phyloP scores from a whole-genome alignment of 1,140 invertebrate species.

The Panagrolaimus sp. region DNA sequence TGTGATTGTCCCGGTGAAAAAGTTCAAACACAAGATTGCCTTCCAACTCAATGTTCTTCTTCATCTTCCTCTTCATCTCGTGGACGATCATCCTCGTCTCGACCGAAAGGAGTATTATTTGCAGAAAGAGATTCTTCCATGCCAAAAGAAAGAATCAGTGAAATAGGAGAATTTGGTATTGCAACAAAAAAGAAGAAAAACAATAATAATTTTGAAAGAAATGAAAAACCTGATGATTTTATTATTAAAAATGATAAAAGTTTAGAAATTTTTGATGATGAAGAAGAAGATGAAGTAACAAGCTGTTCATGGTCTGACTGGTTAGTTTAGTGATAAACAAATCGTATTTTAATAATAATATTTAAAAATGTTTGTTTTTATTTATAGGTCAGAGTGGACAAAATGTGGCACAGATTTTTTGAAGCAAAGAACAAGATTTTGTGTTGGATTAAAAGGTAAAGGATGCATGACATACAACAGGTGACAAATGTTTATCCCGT shows the following conservation, averaged over 20 bases:
- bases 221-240: neutral
- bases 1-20: constrained; percentile 6
- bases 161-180: neutral
- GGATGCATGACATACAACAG: too few relatives aligned
- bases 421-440: constrained; percentile 29
- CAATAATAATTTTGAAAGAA: too few relatives aligned
- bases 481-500: too few relatives aligned
- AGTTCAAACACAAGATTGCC: constrained; percentile 2
- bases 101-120: neutral
- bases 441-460: constrained; percentile 29
- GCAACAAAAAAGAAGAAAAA: neutral
- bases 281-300: constrained; percentile 29
- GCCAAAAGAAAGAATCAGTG: neutral
- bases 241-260: constrained; percentile 9
- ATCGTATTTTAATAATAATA: too few relatives aligned
- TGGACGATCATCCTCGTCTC: neutral
- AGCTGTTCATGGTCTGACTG: constrained; percentile 31
- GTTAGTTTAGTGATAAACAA: constrained; percentile 12
- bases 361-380: too few relatives aligned
- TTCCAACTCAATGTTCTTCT: neutral
- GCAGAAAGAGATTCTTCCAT: neutral
- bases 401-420: constrained; percentile 26
- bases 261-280: constrained; percentile 6
- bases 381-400: constrained; percentile 19
- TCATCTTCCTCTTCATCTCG: too few relatives aligned